Evolutionary conservation across 1,140 invertebrate species (phyloP), one percentile per base, ranked within the genome.

Genomic region (Brachionus asplanchnoidis): DNA sequence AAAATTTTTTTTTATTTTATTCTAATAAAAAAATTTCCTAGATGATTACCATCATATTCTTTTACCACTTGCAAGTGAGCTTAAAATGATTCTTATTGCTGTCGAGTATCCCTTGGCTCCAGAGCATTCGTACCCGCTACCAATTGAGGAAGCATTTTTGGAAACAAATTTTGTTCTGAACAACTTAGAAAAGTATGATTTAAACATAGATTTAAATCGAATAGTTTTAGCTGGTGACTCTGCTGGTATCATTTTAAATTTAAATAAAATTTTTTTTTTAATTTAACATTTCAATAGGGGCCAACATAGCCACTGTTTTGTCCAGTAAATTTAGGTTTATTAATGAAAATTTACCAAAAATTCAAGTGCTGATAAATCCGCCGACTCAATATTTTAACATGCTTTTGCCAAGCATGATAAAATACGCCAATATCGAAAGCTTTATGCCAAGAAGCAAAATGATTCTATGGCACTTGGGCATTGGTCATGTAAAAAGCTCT

Each of bases 351-450:
- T 11, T 75, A 9, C 73, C 73, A 26, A 77, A 50, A n/a, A 9
- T 77, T 14, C 73, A 77, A 77, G 46, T 28, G 1, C 14, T 77
- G 46, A 77, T 77, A 53, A 77, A 77, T 26, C 73, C 73, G n/a
- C 73, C 73, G n/a, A 77, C 73, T 36, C 73, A 77, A n/a, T 77
- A 50, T 77, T 50, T 77, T 12, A 77, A 77, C 9, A 20, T 77
- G 20, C 2, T 77, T 1, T 26, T 77, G 4, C 73, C 73, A 26
- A 26, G 20, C 8, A 50, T 50, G 44, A 50, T 77, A 11, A 46
- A 50, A 77, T 77, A 77, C 17, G 42, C 44, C 11, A 77, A 20
- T 50, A 50, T 77, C 6, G 73, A 77, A 12, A 50, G 11, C 11
- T 50, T 77, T 6, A 26, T 77, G 26, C 44, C 73, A 1, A 77